Evolutionary conservation across 2,888 invertebrate genomes (phyloP), one percentile per base, ranked within the genome.

Genomic region (Hipparchia sbordonii): DNA sequence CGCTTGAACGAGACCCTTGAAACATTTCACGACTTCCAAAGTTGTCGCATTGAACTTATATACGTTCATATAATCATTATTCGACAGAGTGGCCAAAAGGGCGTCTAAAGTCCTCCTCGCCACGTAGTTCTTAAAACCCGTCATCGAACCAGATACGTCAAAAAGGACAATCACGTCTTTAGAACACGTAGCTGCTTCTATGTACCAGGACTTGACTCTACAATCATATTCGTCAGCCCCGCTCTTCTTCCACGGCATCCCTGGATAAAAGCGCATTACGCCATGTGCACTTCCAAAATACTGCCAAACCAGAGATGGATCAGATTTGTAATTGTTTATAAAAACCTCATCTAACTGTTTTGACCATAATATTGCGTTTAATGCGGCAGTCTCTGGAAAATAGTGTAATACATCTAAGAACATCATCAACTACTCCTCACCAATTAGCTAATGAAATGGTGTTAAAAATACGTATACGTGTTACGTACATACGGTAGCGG

Each of bases 91-190:
- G 76, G 98, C 98, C 81, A 99, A 89, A 74, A 99, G 96, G 59
- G 97, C 97, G 73, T 96, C 95, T 39, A 99, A 96, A 0, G 99
- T 99, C 82, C 97, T 96, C 81, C 96, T 96, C 12, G 98, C 98
- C 54, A 96, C 95, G 80, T 96, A 96, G 84, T 95, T 95, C 70
- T 95, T 94, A 77, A 95, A 95, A 0, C 99, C 99, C 51, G 96
- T 96, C 99, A 99, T 99, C 33, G 99, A 99, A 23, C 99, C 99
- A 67, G 99, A 98, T 72, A 96, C 96, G 86, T 99, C 99, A 76
- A 99, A 95, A 71, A 99, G 94, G 74, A 99, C 98, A 48, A 99
- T 96, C 80, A 99, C 97, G 84, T 99, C 99, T 91, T 99, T 99
- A 8, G 99, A 98, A 82, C 98, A 98, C 0, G 99, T 98, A 0